A percentile compares a stretch with the other conserved stretches of the same genome.
Evolutionary conservation across 2,888 invertebrate genomes (phyloP).

Genomic region (Ceramica pisi): DNA sequence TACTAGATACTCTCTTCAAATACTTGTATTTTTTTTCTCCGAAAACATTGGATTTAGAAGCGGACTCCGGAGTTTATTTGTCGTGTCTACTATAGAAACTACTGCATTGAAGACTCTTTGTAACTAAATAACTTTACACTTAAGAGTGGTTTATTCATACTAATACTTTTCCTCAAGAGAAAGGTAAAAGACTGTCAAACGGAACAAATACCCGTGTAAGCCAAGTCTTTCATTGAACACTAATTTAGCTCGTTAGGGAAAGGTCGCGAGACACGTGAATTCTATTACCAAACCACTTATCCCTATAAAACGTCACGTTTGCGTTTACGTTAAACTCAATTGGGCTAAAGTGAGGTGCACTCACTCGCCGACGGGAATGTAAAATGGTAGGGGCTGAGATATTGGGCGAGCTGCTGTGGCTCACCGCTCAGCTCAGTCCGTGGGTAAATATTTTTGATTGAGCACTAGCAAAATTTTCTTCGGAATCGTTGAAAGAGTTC

Average conservation of each 20-base stretch:
- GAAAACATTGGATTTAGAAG: slow-evolving; percentile 73
- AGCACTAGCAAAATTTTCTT: slow-evolving; percentile 74
- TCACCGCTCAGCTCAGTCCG: slow-evolving; percentile 62
- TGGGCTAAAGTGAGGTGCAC: slow-evolving; percentile 64
- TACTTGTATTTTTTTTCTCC: slow-evolving; percentile 65
- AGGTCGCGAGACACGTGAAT: slow-evolving; percentile 60
- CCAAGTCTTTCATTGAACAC: slow-evolving; percentile 53
- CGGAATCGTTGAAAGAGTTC: slow-evolving; percentile 70
- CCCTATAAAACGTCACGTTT: slow-evolving; percentile 69
- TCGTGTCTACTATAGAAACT: neutral
- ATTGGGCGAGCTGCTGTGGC: slow-evolving; percentile 71
- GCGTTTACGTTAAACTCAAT: slow-evolving; percentile 67
- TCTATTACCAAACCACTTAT: slow-evolving; percentile 65
- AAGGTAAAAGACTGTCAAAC: slow-evolving; percentile 38
- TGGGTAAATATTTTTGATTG: slow-evolving; percentile 85
- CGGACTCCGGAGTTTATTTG: slow-evolving; percentile 57
- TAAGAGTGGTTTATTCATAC: slow-evolving; percentile 11
- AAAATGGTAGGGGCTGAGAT: slow-evolving; percentile 67
- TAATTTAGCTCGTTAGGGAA: slow-evolving; percentile 55
- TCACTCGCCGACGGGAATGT: slow-evolving; percentile 67
- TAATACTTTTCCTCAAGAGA: slow-evolving; percentile 16
- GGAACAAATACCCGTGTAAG: slow-evolving; percentile 35
- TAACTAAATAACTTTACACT: slow-evolving; percentile 19
- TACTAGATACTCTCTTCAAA: slow-evolving; percentile 68
- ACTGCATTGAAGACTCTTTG: neutral